Conservation (phyloP, 53 echinoderm and acorn worm genomes). For the Patiria pectinifera region DNA sequence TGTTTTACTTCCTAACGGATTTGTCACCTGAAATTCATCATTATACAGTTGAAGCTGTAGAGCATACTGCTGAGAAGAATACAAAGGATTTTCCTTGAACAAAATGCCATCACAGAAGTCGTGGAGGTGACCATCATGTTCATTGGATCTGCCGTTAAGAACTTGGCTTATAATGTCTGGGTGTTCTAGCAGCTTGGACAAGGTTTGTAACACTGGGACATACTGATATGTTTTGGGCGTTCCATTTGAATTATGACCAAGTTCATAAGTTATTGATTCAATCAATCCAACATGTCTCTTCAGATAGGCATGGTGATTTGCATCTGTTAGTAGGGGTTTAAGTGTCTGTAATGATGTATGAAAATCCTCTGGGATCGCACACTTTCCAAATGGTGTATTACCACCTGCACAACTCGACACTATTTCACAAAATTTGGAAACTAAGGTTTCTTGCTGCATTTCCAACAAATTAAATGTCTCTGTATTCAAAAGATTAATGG, state of each 20-base stretch:
- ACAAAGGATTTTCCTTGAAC: slow-evolving; percentile 34
- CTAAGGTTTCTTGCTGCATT: slow-evolving; percentile 1
- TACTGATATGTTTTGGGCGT: slow-evolving; percentile 33
- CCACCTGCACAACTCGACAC: background rate
- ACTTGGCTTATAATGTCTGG: slow-evolving; percentile 34
- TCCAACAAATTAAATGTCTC: slow-evolving; percentile 21
- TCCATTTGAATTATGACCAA: slow-evolving; percentile 21
- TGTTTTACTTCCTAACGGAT: slow-evolving; percentile 31
- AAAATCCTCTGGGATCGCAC: background rate
- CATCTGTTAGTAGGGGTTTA: slow-evolving; percentile 22
- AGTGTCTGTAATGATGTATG: background rate
- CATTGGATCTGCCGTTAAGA: background rate
- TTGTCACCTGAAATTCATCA: slow-evolving; percentile 44
- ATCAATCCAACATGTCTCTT: slow-evolving; percentile 27
- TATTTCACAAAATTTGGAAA: background rate
- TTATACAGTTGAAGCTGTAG: slow-evolving; percentile 19
- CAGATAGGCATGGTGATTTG: slow-evolving; percentile 10
- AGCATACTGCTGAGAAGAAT: background rate
- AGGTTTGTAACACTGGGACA: slow-evolving; percentile 14
- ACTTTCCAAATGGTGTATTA: background rate
- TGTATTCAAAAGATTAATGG: background rate
- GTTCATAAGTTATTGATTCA: slow-evolving; percentile 16
- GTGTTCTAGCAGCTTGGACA: slow-evolving; percentile 23
- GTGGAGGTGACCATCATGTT: background rate
- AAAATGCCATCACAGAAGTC: slow-evolving; percentile 32